Evolutionary conservation across 2,888 invertebrate species (phyloP).

Genomic region (Papilio protenor): DNA sequence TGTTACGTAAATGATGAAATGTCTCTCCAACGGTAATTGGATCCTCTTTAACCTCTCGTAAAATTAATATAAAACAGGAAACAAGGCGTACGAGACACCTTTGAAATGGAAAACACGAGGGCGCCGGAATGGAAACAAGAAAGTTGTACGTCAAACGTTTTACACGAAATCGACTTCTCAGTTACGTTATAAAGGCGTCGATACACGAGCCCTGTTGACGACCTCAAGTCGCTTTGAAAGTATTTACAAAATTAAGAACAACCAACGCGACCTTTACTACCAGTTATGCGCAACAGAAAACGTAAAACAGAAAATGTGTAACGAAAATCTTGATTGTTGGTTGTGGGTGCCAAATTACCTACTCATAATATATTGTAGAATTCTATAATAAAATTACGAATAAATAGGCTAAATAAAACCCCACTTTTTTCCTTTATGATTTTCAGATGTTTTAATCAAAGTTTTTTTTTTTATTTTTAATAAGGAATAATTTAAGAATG

Average conservation of each 20-base stretch:
- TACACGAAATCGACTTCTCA: slow-evolving; percentile 7
- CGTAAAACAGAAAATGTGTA: slow-evolving; percentile 50
- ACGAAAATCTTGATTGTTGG: neutral
- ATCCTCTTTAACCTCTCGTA: slow-evolving; percentile 17
- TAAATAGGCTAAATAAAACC: neutral
- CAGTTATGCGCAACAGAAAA: slow-evolving; percentile 55
- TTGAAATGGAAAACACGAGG: slow-evolving; percentile 29
- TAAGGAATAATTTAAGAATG: neutral
- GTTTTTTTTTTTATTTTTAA: neutral
- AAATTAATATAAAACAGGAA: slow-evolving; percentile 18
- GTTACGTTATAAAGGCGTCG: slow-evolving; percentile 21
- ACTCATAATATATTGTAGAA: neutral
- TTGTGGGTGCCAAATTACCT: neutral
- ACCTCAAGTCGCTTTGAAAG: slow-evolving; percentile 53
- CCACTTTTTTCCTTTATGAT: neutral
- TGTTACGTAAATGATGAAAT: slow-evolving; percentile 10
- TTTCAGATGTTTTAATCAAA: neutral
- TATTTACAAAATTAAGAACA: slow-evolving; percentile 71
- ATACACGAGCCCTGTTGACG: neutral
- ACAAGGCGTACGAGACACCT: slow-evolving; percentile 6
- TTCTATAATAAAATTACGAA: too few species aligned
- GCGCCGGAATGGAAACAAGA: slow-evolving; percentile 11
- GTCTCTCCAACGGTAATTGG: slow-evolving; percentile 16
- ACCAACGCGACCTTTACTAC: slow-evolving; percentile 57
- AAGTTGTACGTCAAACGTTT: slow-evolving; percentile 27